phyloP scores from a whole-genome alignment of 2,797 vertebrate species.

The Champsocephalus gunnari region DNA sequence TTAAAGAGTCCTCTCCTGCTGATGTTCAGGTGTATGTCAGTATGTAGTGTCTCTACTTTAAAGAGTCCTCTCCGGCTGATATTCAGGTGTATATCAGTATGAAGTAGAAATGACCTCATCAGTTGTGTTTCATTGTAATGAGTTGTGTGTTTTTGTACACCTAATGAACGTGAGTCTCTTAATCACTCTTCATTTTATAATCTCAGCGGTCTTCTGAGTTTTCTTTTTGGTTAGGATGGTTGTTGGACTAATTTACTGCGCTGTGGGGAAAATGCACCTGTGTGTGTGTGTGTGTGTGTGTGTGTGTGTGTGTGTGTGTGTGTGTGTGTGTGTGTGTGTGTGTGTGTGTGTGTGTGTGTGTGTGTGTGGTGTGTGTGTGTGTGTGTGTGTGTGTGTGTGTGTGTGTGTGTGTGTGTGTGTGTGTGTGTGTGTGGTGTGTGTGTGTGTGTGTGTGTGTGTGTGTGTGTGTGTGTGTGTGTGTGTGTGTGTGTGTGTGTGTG shows the following conservation, averaged over 20 bases:
- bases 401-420: background rate
- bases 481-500: conserved; percentile 17
- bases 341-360: no score
- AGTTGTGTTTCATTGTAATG: background rate
- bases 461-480: background rate
- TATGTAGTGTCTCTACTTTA: no score
- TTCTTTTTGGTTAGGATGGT: no score
- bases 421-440: conserved; percentile 24
- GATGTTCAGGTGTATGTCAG: no score
- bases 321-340: no score
- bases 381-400: background rate
- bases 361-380: background rate
- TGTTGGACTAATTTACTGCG: no score
- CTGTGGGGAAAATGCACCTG: no score
- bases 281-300: background rate
- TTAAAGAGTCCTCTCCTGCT: no score
- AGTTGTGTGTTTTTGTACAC: background rate
- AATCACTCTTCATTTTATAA: no score
- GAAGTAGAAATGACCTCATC: background rate
- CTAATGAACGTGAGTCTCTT: background rate
- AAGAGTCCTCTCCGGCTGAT: no score
- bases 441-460: background rate
- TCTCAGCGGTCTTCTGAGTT: no score
- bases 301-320: background rate
- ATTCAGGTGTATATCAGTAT: no score